Evolutionary conservation across 2,888 invertebrate genomes (phyloP).

Genomic region (Formica aserva): DNA sequence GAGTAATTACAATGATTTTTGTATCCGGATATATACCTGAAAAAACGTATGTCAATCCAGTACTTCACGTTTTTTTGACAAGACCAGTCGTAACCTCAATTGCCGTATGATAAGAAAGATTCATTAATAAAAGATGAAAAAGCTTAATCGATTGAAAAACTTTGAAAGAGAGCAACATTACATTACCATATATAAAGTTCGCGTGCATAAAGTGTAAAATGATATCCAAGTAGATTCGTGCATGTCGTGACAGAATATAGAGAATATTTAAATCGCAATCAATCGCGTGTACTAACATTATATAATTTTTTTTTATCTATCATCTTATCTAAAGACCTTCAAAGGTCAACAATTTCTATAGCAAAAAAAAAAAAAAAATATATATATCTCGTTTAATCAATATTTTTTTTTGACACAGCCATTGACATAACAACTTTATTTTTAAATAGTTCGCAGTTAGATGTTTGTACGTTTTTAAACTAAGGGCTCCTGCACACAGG

Average conservation of each 20-base stretch:
- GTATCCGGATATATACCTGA: not conserved
- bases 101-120: not conserved
- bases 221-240: not conserved
- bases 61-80: too few relatives aligned
- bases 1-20: not conserved
- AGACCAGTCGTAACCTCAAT: not conserved
- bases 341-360: too few relatives aligned
- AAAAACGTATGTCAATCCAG: constrained; percentile 17
- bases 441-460: too few relatives aligned
- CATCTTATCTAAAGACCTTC: not conserved
- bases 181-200: not conserved
- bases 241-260: not conserved
- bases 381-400: too few relatives aligned
- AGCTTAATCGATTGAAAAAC: not conserved
- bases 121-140: not conserved
- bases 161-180: not conserved
- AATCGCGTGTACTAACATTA: not conserved
- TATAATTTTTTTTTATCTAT: not conserved
- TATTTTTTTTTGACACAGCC: too few relatives aligned
- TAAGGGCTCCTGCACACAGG: too few relatives aligned
- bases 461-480: too few relatives aligned
- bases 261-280: not conserved
- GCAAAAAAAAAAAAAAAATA: too few relatives aligned
- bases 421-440: too few relatives aligned
- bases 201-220: not conserved